phyloP scores from a whole-genome alignment of 2,888 invertebrate genomes.

The Antheraea yamamai region DNA sequence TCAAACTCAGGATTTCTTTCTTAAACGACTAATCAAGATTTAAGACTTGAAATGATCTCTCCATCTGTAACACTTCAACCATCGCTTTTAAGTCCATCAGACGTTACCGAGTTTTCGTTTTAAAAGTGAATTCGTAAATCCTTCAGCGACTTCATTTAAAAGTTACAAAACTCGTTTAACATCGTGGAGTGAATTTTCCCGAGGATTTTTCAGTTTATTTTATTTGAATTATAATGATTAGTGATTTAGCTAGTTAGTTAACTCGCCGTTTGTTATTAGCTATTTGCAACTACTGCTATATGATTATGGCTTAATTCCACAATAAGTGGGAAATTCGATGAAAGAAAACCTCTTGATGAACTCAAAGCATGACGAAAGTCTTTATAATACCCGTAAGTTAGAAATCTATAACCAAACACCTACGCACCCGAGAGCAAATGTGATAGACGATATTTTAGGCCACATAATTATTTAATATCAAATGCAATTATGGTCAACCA shows the following conservation, averaged over 20 bases:
- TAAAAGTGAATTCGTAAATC: conserved; percentile 18
- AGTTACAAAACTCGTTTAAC: conserved; percentile 6
- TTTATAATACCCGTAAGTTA: too few species aligned
- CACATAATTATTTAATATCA: too few species aligned
- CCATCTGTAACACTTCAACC: background rate
- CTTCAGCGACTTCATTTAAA: conserved; percentile 18
- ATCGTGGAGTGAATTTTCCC: background rate
- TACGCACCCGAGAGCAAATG: too few species aligned
- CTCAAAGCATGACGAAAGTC: too few species aligned
- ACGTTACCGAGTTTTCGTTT: conserved; percentile 5
- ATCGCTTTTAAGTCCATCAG: background rate
- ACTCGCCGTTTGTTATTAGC: too few species aligned
- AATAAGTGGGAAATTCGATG: too few species aligned
- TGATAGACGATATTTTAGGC: too few species aligned
- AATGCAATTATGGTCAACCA: too few species aligned
- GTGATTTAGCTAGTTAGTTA: background rate
- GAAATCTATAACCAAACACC: too few species aligned
- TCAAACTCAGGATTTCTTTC: background rate
- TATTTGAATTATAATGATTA: background rate
- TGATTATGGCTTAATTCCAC: too few species aligned
- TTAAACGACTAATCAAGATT: background rate
- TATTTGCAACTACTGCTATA: too few species aligned
- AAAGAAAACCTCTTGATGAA: too few species aligned
- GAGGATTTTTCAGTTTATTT: background rate
- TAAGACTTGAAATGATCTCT: background rate